Percentiles rank a stretch among this genome's conserved stretches.
phyloP scores from a whole-genome alignment of 2,113 vertebrate species.

The Scalopus aquaticus region DNA sequence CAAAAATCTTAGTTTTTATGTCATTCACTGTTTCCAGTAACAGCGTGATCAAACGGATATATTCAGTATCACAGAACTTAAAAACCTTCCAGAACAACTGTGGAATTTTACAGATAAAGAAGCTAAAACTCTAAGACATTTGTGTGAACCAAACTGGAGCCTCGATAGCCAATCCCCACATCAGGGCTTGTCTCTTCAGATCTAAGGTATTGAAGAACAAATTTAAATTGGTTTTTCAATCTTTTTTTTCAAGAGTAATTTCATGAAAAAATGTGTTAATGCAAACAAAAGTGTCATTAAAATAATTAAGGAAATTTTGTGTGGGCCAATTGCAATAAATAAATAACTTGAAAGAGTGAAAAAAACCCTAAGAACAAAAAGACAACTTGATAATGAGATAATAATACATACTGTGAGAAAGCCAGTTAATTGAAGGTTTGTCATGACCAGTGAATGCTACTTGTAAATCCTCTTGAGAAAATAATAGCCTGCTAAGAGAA shows the following conservation, averaged over 20 bases:
- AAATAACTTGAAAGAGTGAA: constrained; percentile 68
- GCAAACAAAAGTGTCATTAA: constrained; percentile 57
- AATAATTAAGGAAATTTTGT: constrained; percentile 65
- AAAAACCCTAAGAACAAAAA: constrained; percentile 62
- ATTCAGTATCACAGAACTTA: not conserved
- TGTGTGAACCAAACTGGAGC: not conserved
- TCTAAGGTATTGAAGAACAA: not conserved
- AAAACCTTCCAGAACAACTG: not conserved
- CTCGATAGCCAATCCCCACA: accelerated
- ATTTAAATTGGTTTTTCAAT: not conserved
- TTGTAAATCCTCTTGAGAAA: constrained; percentile 81
- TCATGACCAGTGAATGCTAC: constrained; percentile 79
- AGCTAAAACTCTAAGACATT: not conserved
- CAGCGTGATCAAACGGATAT: not conserved
- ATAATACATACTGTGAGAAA: constrained; percentile 74
- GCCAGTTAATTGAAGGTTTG: constrained; percentile 82
- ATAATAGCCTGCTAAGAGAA: constrained; percentile 80
- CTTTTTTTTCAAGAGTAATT: constrained; percentile 28
- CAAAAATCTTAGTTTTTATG: not conserved
- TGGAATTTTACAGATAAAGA: not conserved
- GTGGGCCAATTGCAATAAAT: constrained; percentile 66
- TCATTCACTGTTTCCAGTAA: not conserved
- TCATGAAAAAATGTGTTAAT: constrained; percentile 29
- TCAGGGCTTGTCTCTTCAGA: not conserved
- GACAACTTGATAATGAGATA: constrained; percentile 81